phyloP scores from a whole-genome alignment of 2,113 vertebrate species.

The Sclerurus mexicanus region DNA sequence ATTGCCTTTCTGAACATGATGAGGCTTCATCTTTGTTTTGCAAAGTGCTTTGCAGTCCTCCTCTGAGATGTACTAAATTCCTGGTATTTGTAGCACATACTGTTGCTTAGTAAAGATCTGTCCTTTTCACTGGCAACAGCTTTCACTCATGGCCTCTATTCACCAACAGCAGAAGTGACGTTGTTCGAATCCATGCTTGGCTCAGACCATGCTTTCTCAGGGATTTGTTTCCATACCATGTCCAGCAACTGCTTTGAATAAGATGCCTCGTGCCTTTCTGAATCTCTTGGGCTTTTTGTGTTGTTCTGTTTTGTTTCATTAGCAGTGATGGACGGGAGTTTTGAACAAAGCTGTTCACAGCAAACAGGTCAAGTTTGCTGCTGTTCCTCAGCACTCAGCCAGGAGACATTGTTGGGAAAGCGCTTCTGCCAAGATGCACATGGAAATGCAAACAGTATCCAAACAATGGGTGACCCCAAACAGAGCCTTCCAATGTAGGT shows the following conservation, averaged over 20 bases:
- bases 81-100: background rate
- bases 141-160: background rate
- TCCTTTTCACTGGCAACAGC: background rate
- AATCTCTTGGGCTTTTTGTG: background rate
- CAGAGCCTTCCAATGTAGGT: background rate
- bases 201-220: background rate
- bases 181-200: background rate
- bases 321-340: background rate
- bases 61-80: background rate
- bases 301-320: background rate
- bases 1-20: background rate
- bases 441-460: background rate
- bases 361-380: background rate
- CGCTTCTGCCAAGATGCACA: background rate
- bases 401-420: background rate
- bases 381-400: background rate
- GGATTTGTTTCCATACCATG: background rate
- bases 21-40: background rate
- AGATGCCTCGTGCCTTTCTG: background rate
- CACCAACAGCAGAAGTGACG: background rate
- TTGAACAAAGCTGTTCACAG: background rate
- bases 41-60: background rate
- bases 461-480: background rate
- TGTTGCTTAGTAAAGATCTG: background rate
- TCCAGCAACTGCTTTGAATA: background rate